A percentile compares a stretch with the other conserved stretches of the same genome.
Evolutionary conservation across 2,113 vertebrate species (phyloP).

Genomic region (Chaetura pelagica): DNA sequence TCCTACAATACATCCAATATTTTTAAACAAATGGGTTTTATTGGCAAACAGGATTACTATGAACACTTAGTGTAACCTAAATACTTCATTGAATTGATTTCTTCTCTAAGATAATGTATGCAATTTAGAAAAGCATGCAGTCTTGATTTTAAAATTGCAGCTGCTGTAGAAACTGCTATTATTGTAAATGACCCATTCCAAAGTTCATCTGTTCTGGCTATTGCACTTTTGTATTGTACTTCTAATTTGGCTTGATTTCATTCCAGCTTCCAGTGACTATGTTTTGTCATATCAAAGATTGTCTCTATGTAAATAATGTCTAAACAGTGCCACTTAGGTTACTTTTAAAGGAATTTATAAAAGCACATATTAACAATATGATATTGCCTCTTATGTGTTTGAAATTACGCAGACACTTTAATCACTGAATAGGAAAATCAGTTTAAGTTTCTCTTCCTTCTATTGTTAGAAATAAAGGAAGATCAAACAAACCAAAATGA

Average conservation of each 20-base stretch:
- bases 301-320: background rate
- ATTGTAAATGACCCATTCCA: background rate
- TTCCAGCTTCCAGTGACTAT: background rate
- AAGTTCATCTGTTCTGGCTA: background rate
- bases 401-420: background rate
- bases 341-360: background rate
- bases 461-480: slow-evolving; percentile 1
- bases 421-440: background rate
- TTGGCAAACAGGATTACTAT: background rate
- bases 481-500: background rate
- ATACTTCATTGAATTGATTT: background rate
- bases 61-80: background rate
- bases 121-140: background rate
- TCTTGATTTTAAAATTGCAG: background rate
- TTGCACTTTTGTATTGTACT: background rate
- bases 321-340: background rate
- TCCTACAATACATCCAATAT: background rate
- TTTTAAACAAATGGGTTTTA: background rate
- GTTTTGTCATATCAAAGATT: background rate
- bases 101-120: background rate
- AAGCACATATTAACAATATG: background rate
- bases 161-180: background rate
- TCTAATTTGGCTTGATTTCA: background rate
- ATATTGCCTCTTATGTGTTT: background rate
- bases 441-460: background rate